Evolutionary conservation across 2,113 vertebrate genomes (phyloP), one percentile per base, ranked within the genome.

Genomic region (Rynchops niger): DNA sequence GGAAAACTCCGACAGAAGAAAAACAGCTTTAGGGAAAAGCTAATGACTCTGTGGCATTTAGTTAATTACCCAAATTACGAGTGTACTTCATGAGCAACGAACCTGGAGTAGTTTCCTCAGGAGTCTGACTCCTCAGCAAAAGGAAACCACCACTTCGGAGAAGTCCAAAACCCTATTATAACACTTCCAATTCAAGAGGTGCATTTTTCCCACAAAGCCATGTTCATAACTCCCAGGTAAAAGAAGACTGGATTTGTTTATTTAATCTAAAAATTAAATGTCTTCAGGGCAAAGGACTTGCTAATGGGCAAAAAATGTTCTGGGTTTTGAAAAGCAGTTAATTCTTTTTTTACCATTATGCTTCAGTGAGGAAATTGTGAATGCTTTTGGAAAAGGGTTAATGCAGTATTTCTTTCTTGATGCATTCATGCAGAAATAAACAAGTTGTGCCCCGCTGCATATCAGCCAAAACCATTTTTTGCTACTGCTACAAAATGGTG

Each of bases 21-120:
- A 81, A 49, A 32, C 52, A 79, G 27, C 84, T 97, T 94, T 88
- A 94, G 88, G 77, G 72, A 89, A 95, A 92, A 95, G 71, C 56
- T 87, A 78, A 62, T 82, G 72, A 82, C 81, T 95, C 22, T 66
- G 30, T 82, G 43, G 47, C 76, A 32, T 84, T 82, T 32, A 90
- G 62, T 72, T 74, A 88, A 88, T 96, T 86, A 93, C 27, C 34
- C 49, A 87, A 58, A 93, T 92, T 67, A 82, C 0, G 4, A 86
- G 32, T 14, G 25, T 49, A 62, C 58, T 82, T 91, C 50, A 61
- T 26, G 26, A 89, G 49, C 29, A 77, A 27, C 5, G 6, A 88
- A 81, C 66, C 27, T 59, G 65, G 70, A 84, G 27, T 70, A 34
- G 70, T 93, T 61, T 74, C 18, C 53, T 70, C 43, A 30, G 69